A percentile compares a stretch with the other conserved stretches of the same genome.
phyloP scores from a whole-genome alignment of 2,888 invertebrate genomes.

The Cosmorhoe ocellata region DNA sequence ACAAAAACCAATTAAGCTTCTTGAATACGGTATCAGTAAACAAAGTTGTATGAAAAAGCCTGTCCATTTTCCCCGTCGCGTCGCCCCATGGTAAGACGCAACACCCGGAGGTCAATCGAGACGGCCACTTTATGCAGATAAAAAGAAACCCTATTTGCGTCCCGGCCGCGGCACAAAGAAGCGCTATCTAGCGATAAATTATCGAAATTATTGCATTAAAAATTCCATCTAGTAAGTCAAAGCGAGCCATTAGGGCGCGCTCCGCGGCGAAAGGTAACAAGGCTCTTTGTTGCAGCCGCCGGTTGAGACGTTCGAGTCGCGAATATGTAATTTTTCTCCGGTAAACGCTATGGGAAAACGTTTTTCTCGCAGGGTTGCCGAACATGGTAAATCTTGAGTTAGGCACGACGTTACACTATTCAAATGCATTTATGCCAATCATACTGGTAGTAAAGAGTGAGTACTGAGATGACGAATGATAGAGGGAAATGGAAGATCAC shows the following conservation, averaged over 20 bases:
- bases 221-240: constrained; percentile 88
- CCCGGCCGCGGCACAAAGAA: constrained; percentile 68
- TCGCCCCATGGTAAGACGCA: neutral
- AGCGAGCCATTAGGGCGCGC: constrained; percentile 80
- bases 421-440: neutral
- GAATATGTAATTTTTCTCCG: constrained; percentile 55
- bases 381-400: neutral
- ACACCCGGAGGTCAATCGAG: constrained; percentile 61
- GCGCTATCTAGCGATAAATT: constrained; percentile 82
- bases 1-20: constrained; percentile 3
- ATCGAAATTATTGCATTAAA: constrained; percentile 89
- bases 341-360: constrained; percentile 69
- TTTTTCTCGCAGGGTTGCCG: constrained; percentile 50
- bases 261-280: constrained; percentile 50
- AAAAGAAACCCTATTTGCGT: constrained; percentile 76
- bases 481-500: too few species aligned
- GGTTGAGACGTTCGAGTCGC: constrained; percentile 43
- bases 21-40: constrained; percentile 7
- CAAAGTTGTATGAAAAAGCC: constrained; percentile 1
- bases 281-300: constrained; percentile 38
- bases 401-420: neutral
- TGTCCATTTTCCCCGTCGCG: constrained; percentile 1
- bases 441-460: too few species aligned
- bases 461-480: too few species aligned
- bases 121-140: constrained; percentile 66